These are phyloP conservation scores for Psittacara wagleri DNA, from an alignment of 2,113 vertebrate species.

Conservation along the genomic window DNA sequence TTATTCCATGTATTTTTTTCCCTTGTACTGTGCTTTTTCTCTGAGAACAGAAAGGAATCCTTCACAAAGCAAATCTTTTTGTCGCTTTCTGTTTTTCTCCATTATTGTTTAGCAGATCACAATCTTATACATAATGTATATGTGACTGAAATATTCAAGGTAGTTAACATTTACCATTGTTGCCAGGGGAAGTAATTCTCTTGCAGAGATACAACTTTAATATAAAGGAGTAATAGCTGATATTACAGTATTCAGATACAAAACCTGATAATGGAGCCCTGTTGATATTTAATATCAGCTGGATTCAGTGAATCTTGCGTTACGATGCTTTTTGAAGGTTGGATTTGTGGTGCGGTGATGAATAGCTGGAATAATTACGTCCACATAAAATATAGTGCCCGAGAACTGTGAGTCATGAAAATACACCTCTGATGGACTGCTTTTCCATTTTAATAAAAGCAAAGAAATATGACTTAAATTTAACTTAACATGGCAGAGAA, in stretches of 20 bases:
- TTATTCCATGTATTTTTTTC: not conserved
- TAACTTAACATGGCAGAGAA: not conserved
- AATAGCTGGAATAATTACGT: slow-evolving; percentile 8
- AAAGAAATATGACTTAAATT: not conserved
- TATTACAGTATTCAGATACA: not conserved
- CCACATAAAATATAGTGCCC: not conserved
- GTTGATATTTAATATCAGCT: slow-evolving; percentile 10
- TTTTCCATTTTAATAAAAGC: not conserved
- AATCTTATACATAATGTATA: slow-evolving; percentile 50
- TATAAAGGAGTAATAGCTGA: slow-evolving; percentile 48
- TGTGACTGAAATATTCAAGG: slow-evolving; percentile 22
- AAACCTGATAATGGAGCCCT: not conserved
- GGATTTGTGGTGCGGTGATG: not conserved
- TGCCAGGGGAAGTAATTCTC: slow-evolving; percentile 22
- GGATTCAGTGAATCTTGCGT: not conserved
- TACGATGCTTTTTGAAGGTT: not conserved
- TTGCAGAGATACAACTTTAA: slow-evolving; percentile 29
- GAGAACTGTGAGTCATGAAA: not conserved
- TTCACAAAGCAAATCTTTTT: not conserved
- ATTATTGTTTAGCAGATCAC: not conserved
- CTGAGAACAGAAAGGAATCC: not conserved
- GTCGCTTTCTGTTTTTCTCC: not conserved
- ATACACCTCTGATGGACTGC: not conserved
- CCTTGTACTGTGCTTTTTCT: not conserved
- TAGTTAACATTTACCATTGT: not conserved